These are phyloP conservation scores for Arctopsyche grandis DNA, from an alignment of 1,140 invertebrate species.

Conservation along the genomic window DNA sequence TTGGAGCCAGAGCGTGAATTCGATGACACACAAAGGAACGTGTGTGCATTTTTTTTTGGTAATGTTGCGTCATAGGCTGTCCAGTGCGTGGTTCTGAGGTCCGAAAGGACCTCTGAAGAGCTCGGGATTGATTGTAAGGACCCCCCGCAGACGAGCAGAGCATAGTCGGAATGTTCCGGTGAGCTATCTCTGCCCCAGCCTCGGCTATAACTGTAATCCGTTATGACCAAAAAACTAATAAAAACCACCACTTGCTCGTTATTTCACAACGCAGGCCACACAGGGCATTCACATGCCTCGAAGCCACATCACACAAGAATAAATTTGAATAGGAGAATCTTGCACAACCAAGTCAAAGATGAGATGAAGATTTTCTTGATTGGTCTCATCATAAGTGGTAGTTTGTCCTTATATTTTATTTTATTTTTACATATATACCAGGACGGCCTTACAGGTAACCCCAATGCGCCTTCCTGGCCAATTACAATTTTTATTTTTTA, in stretches of 20 bases:
- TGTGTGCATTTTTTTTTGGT: not conserved
- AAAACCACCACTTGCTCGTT: conserved; percentile 44
- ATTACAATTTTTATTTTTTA: too few species aligned
- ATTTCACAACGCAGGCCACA: conserved; percentile 39
- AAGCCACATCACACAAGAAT: conserved; percentile 20
- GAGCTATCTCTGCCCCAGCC: conserved; percentile 8
- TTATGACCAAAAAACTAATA: conserved; percentile 45
- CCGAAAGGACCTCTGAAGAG: not conserved
- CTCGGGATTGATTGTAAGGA: not conserved
- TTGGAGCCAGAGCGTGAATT: not conserved
- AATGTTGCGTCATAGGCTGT: not conserved
- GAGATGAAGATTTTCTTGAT: too few species aligned
- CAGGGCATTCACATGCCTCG: conserved; percentile 40
- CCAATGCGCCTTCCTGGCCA: too few species aligned
- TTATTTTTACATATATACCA: too few species aligned
- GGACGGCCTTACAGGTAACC: too few species aligned
- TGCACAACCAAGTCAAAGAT: too few species aligned
- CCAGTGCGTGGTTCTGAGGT: not conserved
- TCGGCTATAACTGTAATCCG: conserved; percentile 42
- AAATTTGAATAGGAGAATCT: too few species aligned
- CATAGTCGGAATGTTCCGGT: not conserved
- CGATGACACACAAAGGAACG: conserved; percentile 9
- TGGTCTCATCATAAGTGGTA: too few species aligned
- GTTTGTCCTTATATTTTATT: too few species aligned
- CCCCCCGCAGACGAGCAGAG: not conserved